Evolutionary conservation across 1,140 invertebrate species (phyloP), one percentile per base, ranked within the genome.

Genomic region (Galleria mellonella): DNA sequence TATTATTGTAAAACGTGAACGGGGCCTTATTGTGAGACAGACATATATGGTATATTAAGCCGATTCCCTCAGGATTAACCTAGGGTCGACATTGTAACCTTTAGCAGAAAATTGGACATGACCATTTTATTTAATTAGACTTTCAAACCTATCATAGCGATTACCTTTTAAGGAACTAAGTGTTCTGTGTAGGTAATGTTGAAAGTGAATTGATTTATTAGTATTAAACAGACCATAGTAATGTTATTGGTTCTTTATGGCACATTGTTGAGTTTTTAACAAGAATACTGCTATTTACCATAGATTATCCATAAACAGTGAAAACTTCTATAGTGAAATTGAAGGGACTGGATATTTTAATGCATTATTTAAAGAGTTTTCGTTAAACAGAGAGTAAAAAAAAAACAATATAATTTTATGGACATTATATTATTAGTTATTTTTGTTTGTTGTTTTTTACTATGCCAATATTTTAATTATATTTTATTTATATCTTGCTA

Each of bases 1-100:
- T 54, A 59, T n/a, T n/a, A n/a, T 59, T 60, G 55, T 52, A 59
- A 55, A 63, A 52, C 61, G 56, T 61, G 58, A 59, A 64, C 51
- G 51, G 46, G 11, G 35, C 39, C 50, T 59, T 62, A 71, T 65
- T 67, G 61, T 62, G 43, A 47, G 32, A 36, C 13, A 42, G 54
- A 65, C 67, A 8, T 71, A 71, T 71, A 71, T 60, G 67, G 67
- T 31, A 55, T 51, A 62, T 51, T 31, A 42, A 39, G 31, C 40
- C 36, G 32, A 43, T 61, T 51, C 55, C 50, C 42, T 30, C 49
- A 23, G 53, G 58, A 58, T 58, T 59, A 68, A 61, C 64, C 55
- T 47, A 32, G 33, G 54, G 47, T 58, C 57, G 44, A 39, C 51
- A 43, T 48, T 55, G 37, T 50, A 52, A 55, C 49, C 56, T 61